Evolutionary conservation across 2,113 vertebrate genomes (phyloP), one percentile per base, ranked within the genome.

Genomic region (Manacus vitellinus): DNA sequence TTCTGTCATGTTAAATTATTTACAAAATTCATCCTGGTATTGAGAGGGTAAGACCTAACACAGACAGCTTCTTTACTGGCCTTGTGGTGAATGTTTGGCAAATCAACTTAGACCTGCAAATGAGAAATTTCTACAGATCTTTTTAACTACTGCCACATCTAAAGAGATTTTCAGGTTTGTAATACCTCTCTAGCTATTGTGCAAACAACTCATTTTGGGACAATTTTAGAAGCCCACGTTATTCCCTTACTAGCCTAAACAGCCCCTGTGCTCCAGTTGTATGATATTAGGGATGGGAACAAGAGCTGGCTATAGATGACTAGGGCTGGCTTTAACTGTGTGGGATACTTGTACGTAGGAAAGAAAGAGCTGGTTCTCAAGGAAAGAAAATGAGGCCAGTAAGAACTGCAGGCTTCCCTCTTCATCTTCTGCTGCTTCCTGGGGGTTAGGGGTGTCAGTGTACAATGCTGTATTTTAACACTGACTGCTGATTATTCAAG

Each of bases 321-420:
- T 55, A 37, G 68, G 66, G 54, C 89, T 92, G 92, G 49, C 44
- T 75, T 77, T 91, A 82, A 68, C 81, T 71, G 75, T 90, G 81
- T 97, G 95, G 77, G 94, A 86, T 83, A 92, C 92, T 96, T 98
- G 73, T 75, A 85, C 77, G 85, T 41, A 95, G 88, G 91, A 97
- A 97, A 96, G 85, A 93, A 95, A 89, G 94, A 96, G 93, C 94
- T 97, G 68, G 88, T 95, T 97, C 95, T 97, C 88, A 73, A 89
- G 96, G 93, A 87, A 88, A 88, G 95, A 94, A 91, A 95, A 96
- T 46, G 81, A 91, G 72, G 68, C 76, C 95, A 96, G 79, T 93
- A 86, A 91, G 89, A 92, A 77, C 70, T 96, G 72, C 88, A 92
- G 80, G 76, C 80, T 86, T 81, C 79, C 44, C 91, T 93, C 89